These are phyloP conservation scores for Pelusios castaneus DNA, from an alignment of 2,113 vertebrate species.

Conservation along the genomic window DNA sequence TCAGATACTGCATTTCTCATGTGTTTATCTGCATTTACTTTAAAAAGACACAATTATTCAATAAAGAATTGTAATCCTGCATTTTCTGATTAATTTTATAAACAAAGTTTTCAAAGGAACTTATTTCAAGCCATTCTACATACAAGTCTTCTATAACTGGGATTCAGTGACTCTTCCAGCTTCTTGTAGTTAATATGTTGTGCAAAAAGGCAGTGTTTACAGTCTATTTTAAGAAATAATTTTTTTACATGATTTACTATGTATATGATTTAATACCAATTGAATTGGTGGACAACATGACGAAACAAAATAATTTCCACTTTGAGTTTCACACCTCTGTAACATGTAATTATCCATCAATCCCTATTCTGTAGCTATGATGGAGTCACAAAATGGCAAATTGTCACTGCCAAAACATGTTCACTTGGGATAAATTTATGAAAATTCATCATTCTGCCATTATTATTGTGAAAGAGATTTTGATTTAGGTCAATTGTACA, in stretches of 20 bases:
- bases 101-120: neutral
- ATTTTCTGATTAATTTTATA: neutral
- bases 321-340: neutral
- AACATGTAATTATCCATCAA: neutral
- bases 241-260: neutral
- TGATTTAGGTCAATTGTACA: neutral
- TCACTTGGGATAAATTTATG: neutral
- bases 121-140: neutral
- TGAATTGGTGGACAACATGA: neutral
- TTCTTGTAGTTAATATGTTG: neutral
- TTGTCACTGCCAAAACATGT: neutral
- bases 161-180: neutral
- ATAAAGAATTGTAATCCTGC: neutral
- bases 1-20: neutral
- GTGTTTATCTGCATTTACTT: neutral
- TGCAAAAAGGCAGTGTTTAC: neutral
- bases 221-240: neutral
- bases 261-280: rapidly evolving
- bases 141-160: neutral
- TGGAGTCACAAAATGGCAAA: neutral
- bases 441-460: neutral
- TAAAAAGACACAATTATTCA: neutral
- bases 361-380: neutral
- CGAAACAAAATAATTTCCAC: neutral
- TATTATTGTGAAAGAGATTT: neutral